Percentiles rank a stretch among this genome's conserved stretches.
phyloP scores from a whole-genome alignment of 2,797 vertebrate genomes.

The Nothura maculosa region DNA sequence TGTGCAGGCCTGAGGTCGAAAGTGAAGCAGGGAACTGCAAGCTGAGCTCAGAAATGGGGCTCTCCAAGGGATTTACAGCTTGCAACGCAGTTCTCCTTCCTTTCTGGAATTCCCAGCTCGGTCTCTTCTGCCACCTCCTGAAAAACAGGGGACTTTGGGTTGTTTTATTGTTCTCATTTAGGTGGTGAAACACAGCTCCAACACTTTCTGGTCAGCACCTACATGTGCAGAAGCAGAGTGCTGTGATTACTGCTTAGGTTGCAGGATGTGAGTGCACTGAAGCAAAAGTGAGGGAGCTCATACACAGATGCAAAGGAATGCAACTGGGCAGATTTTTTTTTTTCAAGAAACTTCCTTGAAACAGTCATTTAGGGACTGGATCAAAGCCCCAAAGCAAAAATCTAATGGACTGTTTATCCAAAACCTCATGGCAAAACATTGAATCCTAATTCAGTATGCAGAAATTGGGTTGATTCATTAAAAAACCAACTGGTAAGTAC shows the following conservation, averaged over 20 bases:
- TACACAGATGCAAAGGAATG: not conserved
- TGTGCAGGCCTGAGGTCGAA: fast-evolving
- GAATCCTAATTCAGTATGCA: not conserved
- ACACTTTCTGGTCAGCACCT: not conserved
- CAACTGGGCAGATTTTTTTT: not conserved
- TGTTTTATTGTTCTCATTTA: not conserved
- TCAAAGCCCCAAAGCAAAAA: not conserved
- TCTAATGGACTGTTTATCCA: not conserved
- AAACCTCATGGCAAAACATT: not conserved
- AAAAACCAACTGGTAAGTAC: not conserved
- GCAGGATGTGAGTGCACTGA: not conserved
- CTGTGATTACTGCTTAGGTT: not conserved
- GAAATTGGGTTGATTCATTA: not conserved
- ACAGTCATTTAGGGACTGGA: not conserved
- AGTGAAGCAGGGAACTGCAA: not conserved
- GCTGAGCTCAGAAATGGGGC: not conserved
- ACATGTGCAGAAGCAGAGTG: not conserved
- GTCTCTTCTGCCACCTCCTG: not conserved
- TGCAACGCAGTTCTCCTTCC: not conserved
- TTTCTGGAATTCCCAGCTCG: not conserved
- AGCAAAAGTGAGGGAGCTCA: not conserved
- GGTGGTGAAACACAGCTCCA: not conserved
- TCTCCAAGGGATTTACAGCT: fast-evolving
- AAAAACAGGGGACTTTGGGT: not conserved
- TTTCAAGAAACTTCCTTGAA: not conserved